Evolutionary conservation across 2,888 invertebrate genomes (phyloP), one percentile per base, ranked within the genome.

Genomic region (Drosophila multiciliata): DNA sequence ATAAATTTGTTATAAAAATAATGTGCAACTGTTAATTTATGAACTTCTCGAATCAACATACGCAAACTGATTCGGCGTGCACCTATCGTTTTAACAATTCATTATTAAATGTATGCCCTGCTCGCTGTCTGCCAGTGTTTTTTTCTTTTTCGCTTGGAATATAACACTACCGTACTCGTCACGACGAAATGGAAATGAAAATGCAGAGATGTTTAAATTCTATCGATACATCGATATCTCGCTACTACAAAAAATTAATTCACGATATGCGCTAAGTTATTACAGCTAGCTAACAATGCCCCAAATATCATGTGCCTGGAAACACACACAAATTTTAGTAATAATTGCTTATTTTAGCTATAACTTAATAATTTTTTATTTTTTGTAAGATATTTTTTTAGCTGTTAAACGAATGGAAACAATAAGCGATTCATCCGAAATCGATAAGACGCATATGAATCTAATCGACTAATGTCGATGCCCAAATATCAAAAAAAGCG

Each of bases 81-180:
- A 79, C 75, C 72, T 70, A 82, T 71, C 85, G 68, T 87, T 89
- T 84, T 80, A 89, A 75, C 82, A 89, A 80, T 87, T 85, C 85
- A 85, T 85, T 87, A 82, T 87, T 77, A 80, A 84, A 84, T 81
- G 73, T 74, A 76, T 80, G 73, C 78, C 63, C 73, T 83, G 84
- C 76, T 84, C 62, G 73, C 82, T 88, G 83, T 87, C 83, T 84
- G 87, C 73, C 72, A 83, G 83, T 83, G 83, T 83, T 83, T 83
- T 83, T 88, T 83, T 85, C 78, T 80, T 87, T 79, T 87, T 84
- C 83, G 87, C 82, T 82, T 83, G 87, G 83, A 85, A 84, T 87
- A 78, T 80, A 82, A 84, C 78, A 79, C 77, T 77, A 79, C 73
- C 75, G 83, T 82, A 82, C 83, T 85, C 66, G 79, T 78, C 79